These are phyloP conservation scores for Nipponacmea schrenckii DNA, from an alignment of 2,888 invertebrate genomes.

Conservation along the genomic window DNA sequence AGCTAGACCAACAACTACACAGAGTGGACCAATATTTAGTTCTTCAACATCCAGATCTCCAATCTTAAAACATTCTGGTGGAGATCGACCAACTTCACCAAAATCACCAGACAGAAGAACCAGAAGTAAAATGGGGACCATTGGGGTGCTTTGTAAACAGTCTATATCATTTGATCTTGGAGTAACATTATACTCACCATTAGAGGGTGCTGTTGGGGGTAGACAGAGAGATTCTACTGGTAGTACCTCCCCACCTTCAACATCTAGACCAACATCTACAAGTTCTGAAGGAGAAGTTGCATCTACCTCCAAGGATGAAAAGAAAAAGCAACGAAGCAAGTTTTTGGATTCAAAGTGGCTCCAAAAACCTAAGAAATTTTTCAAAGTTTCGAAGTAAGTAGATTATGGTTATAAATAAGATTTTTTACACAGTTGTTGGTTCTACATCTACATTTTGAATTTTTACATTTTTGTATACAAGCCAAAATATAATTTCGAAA, in stretches of 20 bases:
- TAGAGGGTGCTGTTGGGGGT: conserved; percentile 11
- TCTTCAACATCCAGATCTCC: conserved; percentile 17
- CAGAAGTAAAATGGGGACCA: conserved; percentile 55
- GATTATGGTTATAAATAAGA: neutral
- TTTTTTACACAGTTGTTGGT: too few species aligned
- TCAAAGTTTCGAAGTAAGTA: conserved; percentile 66
- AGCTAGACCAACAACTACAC: conserved; percentile 25
- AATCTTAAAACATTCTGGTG: conserved; percentile 14
- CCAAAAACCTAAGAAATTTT: conserved; percentile 62
- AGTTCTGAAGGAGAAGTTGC: conserved; percentile 45
- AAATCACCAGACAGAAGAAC: conserved; percentile 37
- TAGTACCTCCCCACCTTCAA: conserved; percentile 12
- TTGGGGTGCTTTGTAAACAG: conserved; percentile 62
- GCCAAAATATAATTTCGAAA: too few species aligned
- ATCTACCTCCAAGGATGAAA: conserved; percentile 38
- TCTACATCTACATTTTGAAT: too few species aligned
- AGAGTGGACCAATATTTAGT: conserved; percentile 21
- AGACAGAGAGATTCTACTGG: conserved; percentile 14
- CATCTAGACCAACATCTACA: conserved; percentile 32
- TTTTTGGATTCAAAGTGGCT: conserved; percentile 60
- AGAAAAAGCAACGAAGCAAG: conserved; percentile 48
- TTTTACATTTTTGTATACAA: too few species aligned
- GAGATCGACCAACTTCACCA: conserved; percentile 22
- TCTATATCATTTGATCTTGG: conserved; percentile 62
- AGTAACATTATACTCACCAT: conserved; percentile 40